Conservation (phyloP, 2,797 vertebrate species). For the Paguma larvata region DNA sequence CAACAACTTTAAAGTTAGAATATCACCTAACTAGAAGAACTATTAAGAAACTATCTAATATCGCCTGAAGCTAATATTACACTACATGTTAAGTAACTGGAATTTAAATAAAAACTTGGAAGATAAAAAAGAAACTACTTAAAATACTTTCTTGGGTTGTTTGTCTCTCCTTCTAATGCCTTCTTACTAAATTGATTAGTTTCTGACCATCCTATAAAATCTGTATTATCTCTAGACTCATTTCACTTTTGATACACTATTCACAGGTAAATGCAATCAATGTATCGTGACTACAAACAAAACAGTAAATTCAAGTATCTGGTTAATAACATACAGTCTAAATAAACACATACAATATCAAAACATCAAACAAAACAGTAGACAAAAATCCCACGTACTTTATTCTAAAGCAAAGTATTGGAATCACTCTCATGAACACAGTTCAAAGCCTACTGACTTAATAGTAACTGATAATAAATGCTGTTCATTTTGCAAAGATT, state of each 20-base stretch:
- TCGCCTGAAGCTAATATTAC: neutral
- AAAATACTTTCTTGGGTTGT: neutral
- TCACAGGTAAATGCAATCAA: neutral
- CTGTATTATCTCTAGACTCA: neutral
- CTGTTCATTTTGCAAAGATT: neutral
- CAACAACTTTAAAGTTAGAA: neutral
- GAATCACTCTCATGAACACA: neutral
- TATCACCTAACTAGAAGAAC: neutral
- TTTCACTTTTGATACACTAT: neutral
- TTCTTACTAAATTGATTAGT: neutral
- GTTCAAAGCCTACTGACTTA: neutral
- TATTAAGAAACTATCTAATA: neutral
- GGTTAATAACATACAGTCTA: neutral
- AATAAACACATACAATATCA: neutral
- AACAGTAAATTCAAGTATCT: neutral
- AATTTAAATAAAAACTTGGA: neutral
- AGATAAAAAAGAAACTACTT: neutral
- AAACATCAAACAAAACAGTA: neutral
- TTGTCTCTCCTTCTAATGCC: neutral
- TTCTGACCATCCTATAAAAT: neutral
- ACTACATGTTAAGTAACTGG: neutral
- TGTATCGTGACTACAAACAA: neutral
- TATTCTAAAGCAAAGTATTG: neutral
- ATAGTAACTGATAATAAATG: neutral
- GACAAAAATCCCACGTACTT: neutral